Evolutionary conservation across 1,140 invertebrate genomes (phyloP).

Genomic region (Branchinecta lindahli): DNA sequence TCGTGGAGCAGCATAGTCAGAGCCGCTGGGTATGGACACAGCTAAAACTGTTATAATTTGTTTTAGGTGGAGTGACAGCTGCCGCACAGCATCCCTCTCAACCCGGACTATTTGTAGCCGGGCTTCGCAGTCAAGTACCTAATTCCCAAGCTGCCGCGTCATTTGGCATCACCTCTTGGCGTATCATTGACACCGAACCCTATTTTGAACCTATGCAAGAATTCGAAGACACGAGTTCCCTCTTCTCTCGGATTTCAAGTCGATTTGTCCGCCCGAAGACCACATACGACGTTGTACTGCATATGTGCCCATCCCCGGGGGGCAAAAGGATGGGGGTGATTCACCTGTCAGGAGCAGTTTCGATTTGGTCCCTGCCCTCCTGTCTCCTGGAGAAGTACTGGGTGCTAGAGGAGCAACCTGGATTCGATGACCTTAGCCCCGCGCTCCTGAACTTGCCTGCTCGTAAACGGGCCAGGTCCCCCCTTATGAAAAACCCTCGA

Average conservation of each 20-base stretch:
- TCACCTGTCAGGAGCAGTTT: conserved; percentile 51
- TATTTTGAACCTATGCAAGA: conserved; percentile 40
- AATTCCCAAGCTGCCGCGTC: conserved; percentile 22
- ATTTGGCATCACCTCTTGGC: conserved; percentile 51
- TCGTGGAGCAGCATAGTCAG: no score
- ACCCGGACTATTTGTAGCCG: conserved; percentile 43
- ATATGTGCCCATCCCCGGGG: conserved; percentile 47
- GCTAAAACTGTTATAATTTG: no score
- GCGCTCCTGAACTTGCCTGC: conserved; percentile 28
- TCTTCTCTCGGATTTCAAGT: conserved; percentile 19
- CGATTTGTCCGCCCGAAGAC: conserved; percentile 8
- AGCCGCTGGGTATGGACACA: conserved; percentile 24
- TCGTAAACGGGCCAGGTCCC: conserved; percentile 22
- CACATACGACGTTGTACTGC: conserved; percentile 39
- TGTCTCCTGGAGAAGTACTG: conserved; percentile 37
- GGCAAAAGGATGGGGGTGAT: conserved; percentile 42
- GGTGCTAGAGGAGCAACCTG: conserved; percentile 45
- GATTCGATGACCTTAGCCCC: conserved; percentile 36
- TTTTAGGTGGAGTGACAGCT: conserved; percentile 41
- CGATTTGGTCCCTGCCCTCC: conserved; percentile 52
- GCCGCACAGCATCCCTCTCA: conserved; percentile 39
- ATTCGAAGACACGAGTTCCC: neutral
- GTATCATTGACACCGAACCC: conserved; percentile 52
- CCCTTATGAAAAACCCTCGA: conserved; percentile 23
- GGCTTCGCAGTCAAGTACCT: conserved; percentile 22